phyloP scores from a whole-genome alignment of 2,888 invertebrate genomes.

The Agrenia bidenticulata region DNA sequence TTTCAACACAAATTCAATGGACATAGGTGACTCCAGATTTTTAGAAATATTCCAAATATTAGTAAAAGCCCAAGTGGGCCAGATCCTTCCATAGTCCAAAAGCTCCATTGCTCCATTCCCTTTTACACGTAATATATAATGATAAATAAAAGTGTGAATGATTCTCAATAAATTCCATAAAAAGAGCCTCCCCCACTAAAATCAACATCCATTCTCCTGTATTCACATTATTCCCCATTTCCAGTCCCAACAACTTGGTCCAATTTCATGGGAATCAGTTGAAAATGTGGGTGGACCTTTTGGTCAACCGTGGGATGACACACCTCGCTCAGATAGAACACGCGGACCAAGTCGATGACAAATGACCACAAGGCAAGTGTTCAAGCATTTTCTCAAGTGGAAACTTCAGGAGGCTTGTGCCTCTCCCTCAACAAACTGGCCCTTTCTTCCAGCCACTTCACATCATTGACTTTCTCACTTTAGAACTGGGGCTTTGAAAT shows the following conservation, averaged over 20 bases:
- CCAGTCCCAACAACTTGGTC: not conserved
- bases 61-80: constrained; percentile 20
- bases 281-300: constrained; percentile 6
- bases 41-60: constrained; percentile 16
- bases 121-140: too few species aligned
- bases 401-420: constrained; percentile 30
- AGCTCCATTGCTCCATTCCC: too few species aligned
- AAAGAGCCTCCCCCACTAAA: too few species aligned
- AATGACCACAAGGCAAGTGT: constrained; percentile 42
- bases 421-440: constrained; percentile 15
- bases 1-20: too few species aligned
- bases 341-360: constrained; percentile 32
- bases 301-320: constrained; percentile 26
- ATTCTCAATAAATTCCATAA: not conserved
- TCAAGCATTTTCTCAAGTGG: constrained; percentile 33
- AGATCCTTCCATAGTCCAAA: not conserved
- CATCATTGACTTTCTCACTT: constrained; percentile 1
- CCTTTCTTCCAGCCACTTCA: constrained; percentile 5
- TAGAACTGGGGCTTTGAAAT: not conserved
- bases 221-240: too few species aligned
- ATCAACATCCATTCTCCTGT: too few species aligned
- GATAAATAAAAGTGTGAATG: not conserved
- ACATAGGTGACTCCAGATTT: not conserved
- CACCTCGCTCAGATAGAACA: constrained; percentile 29
- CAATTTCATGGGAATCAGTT: constrained; percentile 12